Evolutionary conservation across 1,140 invertebrate genomes (phyloP).

Genomic region (Drosophila quadrilineata): DNA sequence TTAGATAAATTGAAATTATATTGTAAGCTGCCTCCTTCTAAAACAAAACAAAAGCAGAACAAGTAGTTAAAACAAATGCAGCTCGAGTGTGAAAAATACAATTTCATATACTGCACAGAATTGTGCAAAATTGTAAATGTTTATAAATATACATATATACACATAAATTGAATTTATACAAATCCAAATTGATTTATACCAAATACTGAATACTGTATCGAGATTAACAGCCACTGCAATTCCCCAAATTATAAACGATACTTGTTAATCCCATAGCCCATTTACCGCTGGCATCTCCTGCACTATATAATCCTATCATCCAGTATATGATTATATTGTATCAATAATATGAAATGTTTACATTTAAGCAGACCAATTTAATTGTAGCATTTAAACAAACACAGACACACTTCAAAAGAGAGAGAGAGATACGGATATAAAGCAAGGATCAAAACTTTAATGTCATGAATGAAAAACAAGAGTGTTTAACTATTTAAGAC

Average conservation of each 20-base stretch:
- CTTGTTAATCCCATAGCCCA: neutral
- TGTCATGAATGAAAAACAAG: neutral
- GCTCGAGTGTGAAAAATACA: no score
- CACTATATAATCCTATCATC: conserved; percentile 12
- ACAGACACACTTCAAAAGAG: no score
- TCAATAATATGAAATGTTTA: conserved; percentile 49
- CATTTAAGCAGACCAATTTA: conserved; percentile 76
- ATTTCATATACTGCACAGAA: no score
- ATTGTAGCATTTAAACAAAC: conserved; percentile 57
- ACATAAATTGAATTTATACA: no score
- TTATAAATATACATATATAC: no score
- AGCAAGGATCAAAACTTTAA: conserved; percentile 56
- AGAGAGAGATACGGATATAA: conserved; percentile 65
- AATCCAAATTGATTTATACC: no score
- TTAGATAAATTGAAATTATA: conserved; percentile 77
- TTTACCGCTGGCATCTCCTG: neutral
- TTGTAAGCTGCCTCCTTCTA: conserved; percentile 39
- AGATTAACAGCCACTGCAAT: no score
- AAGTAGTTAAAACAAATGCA: no score
- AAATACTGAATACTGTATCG: no score
- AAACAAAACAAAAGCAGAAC: conserved; percentile 43
- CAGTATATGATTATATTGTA: conserved; percentile 40
- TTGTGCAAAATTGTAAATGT: no score
- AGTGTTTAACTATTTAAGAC: neutral
- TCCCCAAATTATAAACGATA: no score